A percentile compares a stretch with the other conserved stretches of the same genome.
Evolutionary conservation across 2,113 vertebrate species (phyloP).

Genomic region (Hippopotamus amphibius): DNA sequence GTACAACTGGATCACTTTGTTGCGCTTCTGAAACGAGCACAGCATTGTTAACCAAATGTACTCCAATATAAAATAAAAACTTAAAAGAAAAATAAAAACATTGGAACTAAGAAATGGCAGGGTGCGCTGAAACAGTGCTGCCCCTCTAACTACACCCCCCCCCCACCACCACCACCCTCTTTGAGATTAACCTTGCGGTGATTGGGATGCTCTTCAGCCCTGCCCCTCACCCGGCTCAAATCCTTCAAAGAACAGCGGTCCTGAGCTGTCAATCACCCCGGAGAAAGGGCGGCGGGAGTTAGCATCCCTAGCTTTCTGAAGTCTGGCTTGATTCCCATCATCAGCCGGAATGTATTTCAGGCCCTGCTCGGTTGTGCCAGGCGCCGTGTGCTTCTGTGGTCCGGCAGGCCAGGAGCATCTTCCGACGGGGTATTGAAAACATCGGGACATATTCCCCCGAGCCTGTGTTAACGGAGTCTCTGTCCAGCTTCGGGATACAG

Average conservation of each 20-base stretch:
- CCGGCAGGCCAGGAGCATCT: not conserved
- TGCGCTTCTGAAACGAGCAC: too few species aligned
- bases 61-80: too few species aligned
- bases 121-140: rapidly evolving
- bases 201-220: not conserved
- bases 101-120: not conserved
- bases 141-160: too few species aligned
- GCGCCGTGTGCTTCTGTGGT: rapidly evolving
- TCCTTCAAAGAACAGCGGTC: too few species aligned
- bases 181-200: not conserved
- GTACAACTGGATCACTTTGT: too few species aligned
- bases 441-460: rapidly evolving
- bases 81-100: too few species aligned
- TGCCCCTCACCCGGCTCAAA: too few species aligned
- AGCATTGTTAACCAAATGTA: too few species aligned
- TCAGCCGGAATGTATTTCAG: not conserved
- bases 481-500: not conserved
- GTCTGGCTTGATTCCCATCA: not conserved
- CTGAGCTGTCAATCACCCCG: too few species aligned
- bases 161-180: not conserved
- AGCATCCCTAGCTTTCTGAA: not conserved
- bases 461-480: not conserved
- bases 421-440: not conserved
- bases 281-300: not conserved
- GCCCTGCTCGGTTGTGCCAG: rapidly evolving